Evolutionary conservation across 2,797 vertebrate genomes (phyloP), one percentile per base, ranked within the genome.

Genomic region (Botia almorhae): DNA sequence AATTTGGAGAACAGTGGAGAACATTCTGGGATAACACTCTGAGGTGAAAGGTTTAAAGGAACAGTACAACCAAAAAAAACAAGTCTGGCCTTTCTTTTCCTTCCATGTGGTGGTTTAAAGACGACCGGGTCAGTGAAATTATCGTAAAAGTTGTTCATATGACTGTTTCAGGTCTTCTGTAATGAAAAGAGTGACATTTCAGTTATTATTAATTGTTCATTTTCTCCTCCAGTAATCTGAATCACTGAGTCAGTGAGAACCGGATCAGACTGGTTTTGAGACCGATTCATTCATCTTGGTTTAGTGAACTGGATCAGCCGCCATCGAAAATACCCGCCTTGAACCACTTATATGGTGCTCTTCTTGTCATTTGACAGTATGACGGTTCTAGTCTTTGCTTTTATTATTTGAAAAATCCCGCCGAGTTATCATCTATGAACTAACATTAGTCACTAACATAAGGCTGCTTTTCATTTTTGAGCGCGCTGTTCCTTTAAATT

Each of bases 261-360:
- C 55, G 19, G 55, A 11, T 21, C 19, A 23, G 53, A 56, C 8
- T 7, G n/a, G n/a, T 11, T 21, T 56, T 56, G 53, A 4, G 10
- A 21, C 23, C 23, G 10, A 21, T 6, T 23, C 56, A 58, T 3
- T 51, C 4, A 5, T 61, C 13, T 61, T 61, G 21, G 12, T 61
- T 61, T 2, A 61, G 58, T 61, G 58, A 29, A 61, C 58, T 61
- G 58, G 14, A 60, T 60, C 56, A 23, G n/a, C 56, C 56, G 21
- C 21, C 56, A 12, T 60, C 26, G 11, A 60, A 26, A 60, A 60
- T 12, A 19, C 6, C 6, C 6, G 48, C 10, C n/a, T 33, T 3
- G 3, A 3, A 33, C 33, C 53, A 19, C n/a, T 7, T 19, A 10
- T 56, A 2, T 39, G 8, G n/a, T 8, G 53, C n/a, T 56, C 2